Evolutionary conservation across 2,888 invertebrate species (phyloP).

Genomic region (Caradrina clavipalpis): DNA sequence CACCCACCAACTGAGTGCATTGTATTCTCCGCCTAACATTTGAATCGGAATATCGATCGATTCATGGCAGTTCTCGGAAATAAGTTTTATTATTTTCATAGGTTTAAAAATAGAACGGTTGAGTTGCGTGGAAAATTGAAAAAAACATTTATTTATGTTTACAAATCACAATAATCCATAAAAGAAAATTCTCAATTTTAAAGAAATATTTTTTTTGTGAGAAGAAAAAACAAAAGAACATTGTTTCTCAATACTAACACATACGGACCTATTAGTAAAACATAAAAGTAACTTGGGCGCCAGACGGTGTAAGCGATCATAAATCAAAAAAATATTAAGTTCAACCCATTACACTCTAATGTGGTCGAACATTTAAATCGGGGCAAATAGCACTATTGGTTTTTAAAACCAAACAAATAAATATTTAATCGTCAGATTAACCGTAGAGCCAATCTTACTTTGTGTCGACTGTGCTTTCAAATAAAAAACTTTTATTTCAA

Average conservation of each 20-base stretch:
- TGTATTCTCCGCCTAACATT: constrained; percentile 74
- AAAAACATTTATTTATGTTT: too few species aligned
- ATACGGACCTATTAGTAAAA: constrained; percentile 21
- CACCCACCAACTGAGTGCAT: constrained; percentile 79
- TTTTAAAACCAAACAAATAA: constrained; percentile 84
- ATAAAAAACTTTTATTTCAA: constrained; percentile 85
- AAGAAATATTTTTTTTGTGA: background rate
- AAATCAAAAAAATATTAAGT: constrained; percentile 69
- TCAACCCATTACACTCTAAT: constrained; percentile 73
- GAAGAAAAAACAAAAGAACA: background rate
- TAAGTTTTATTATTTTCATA: background rate
- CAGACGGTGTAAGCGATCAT: constrained; percentile 54
- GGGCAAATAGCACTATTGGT: constrained; percentile 76
- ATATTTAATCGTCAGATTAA: constrained; percentile 83
- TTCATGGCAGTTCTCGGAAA: constrained; percentile 27
- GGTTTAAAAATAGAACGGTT: background rate
- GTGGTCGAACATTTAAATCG: constrained; percentile 69
- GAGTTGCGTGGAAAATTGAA: background rate
- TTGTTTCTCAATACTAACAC: background rate
- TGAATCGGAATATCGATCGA: constrained; percentile 33
- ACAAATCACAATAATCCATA: too few species aligned
- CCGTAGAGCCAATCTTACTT: constrained; percentile 73
- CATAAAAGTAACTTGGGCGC: constrained; percentile 38
- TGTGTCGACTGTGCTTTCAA: constrained; percentile 71
- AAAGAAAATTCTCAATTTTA: background rate